Base-by-base conservation (phyloP, 2,797 vertebrate species). In the Paramormyrops hopkinsi region DNA sequence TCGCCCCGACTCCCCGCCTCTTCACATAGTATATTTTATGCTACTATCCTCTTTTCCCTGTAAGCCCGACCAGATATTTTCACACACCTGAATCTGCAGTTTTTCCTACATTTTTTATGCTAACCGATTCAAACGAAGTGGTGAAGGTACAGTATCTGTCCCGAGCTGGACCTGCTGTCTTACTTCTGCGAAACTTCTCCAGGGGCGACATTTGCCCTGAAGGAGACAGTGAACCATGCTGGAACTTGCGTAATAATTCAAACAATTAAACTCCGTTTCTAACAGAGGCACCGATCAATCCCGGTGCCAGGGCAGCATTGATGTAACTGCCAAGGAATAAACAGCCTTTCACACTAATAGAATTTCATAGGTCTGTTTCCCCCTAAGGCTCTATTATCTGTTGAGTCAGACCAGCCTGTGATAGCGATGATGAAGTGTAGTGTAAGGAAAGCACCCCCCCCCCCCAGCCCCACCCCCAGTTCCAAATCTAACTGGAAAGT, bases 401-500 rank as follows among this genome's bases (percentile, higher is more conserved):
- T 22, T 19, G 76, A 84, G 82, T 37, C 73, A 79, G 69, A 76
- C 29, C 65, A 37, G 62, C 37, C 87, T 44, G 69, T 79, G 88
- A 65, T 76, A 8, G 50, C 44, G 8, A 7, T 54, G 69, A 88
- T 88, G 19, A 25, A 88, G 65, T n/a, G 48, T 25, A 73, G 48
- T 14, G 19, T 73, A 29, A 33, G 50, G 29, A 19, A 41, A 82
- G 7, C 29, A 29, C 65, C 14, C n/a, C n/a, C 19, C 11, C 2
- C 48, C 48, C 48, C 46, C 7, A 48, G 44, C 14, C 46, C 7
- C n/a, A 56, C 69, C 25, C 37, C 19, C 14, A 37, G 25, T 50
- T 50, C 50, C 8, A 22, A 82, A 59, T 56, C 79, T 89, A 89
- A 89, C 79, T 62, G 33, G n/a, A 14, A 83, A 89, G 79, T 84